Base-by-base conservation (phyloP, 92 coral and sea anemone species). In the Virgularia gustaviana region DNA sequence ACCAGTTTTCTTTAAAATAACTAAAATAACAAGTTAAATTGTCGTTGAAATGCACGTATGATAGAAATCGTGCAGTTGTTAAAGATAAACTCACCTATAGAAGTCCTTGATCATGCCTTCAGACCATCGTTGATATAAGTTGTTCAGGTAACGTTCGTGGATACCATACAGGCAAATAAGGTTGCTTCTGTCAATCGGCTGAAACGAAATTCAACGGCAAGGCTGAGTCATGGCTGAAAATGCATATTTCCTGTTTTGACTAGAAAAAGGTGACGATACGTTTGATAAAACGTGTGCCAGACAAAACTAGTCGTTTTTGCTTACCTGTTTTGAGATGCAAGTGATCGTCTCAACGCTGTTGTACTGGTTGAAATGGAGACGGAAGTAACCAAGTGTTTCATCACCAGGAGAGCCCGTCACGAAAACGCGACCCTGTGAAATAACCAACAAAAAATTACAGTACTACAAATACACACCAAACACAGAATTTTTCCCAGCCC, bases 1-100 rank as follows among this genome's bases (percentile, higher is more conserved):
- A 89, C 98, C 98, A 92, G 27, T 94, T 83, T 71, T 92, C 98
- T 13, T 87, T 89, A 90, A 92, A 92, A 59, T 86, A 92, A 53
- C 98, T 92, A 81, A 2, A 87, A 73, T 24, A 20, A 23, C 49
- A 20, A 43, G 19, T 20, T 43, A 43, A 20, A 13, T 2, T 16
- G 19, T 43, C 19, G n/a, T 43, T 43, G 20, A 22, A 22, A 43
- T 1, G 13, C n/a, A 43, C 13, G 1, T 13, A 13, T 16, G 20
- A 43, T 28, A 53, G 1, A 53, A 25, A 53, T 53, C 60, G 12
- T 12, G 73, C 20, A 16, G 20, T 16, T 1, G 4, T 38, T 4
- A 65, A 3, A 20, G 2, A 9, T 31, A 9, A 4, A 5, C 18
- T 52, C 3, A 92, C 98, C 98, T 89, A 88, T 81, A 92, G 71